phyloP scores from a whole-genome alignment of 2,797 vertebrate species.

The Esox lucius region DNA sequence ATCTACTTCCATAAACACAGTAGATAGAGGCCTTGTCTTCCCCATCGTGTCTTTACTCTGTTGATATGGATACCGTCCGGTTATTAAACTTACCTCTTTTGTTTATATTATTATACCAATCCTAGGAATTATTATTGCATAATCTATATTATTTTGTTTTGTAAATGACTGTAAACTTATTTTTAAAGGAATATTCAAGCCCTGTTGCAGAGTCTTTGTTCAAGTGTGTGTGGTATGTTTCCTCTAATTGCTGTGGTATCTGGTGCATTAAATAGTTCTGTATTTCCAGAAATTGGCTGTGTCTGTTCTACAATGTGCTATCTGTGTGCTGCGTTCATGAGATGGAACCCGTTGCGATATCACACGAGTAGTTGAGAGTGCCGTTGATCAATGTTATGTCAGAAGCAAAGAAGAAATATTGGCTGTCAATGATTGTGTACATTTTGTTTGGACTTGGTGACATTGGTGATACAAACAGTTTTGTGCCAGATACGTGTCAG shows the following conservation, averaged over 20 bases:
- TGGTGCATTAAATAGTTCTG: slow-evolving; percentile 45
- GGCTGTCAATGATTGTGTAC: background rate
- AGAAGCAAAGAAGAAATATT: background rate
- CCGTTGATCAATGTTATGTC: background rate
- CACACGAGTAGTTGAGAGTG: background rate
- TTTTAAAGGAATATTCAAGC: slow-evolving; percentile 36
- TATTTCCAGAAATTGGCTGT: slow-evolving; percentile 25
- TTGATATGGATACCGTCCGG: slow-evolving; percentile 12
- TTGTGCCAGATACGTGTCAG: slow-evolving; percentile 51
- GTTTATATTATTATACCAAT: slow-evolving; percentile 11
- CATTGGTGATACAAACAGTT: background rate
- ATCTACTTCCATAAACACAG: background rate
- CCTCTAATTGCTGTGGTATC: slow-evolving; percentile 44
- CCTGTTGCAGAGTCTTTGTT: slow-evolving; percentile 39
- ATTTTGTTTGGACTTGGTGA: background rate
- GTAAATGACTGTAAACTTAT: slow-evolving; percentile 17
- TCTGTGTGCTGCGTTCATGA: slow-evolving; percentile 19
- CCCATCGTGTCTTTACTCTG: background rate
- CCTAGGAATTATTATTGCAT: slow-evolving; percentile 31
- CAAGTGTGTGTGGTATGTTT: background rate
- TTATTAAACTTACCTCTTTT: slow-evolving; percentile 10
- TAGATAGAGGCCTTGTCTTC: background rate
- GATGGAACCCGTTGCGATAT: background rate
- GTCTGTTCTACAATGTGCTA: slow-evolving; percentile 13
- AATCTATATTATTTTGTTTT: slow-evolving; percentile 44